Base-by-base conservation (phyloP, 92 coral and sea anemone genomes). In the Epizoanthus ramosus region DNA sequence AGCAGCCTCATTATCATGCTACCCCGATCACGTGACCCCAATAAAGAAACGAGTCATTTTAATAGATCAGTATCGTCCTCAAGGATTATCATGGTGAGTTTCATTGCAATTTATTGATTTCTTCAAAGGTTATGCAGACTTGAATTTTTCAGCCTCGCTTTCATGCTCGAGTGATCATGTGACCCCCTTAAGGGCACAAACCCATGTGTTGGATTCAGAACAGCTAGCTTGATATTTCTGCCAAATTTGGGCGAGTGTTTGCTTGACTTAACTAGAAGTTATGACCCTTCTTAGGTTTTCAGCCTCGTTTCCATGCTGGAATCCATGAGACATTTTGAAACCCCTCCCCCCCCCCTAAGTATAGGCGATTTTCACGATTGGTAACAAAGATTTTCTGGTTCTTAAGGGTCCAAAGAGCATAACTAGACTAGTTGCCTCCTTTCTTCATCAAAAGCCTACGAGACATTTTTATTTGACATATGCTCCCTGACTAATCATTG, bases 121-220 rank as follows among this genome's bases (percentile, higher is more conserved):
- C 24, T 50, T 67, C 21, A 81, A 73, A 53, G 23, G 77, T 68
- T 68, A 68, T 45, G 66, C 61, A 9, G 60, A 68, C 77, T 72
- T 37, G 31, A 14, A 84, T 84, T 74, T 84, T 75, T 41, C n/a
- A 74, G 87, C 87, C 75, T 74, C 75, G n/a, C n/a, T n/a, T n/a
- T n/a, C n/a, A n/a, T n/a, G n/a, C n/a, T n/a, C n/a, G n/a, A n/a
- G n/a, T n/a, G n/a, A n/a, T n/a, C n/a, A n/a, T n/a, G n/a, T n/a
- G n/a, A n/a, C n/a, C n/a, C n/a, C n/a, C n/a, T n/a, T n/a, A n/a
- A n/a, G n/a, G n/a, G n/a, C n/a, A n/a, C n/a, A n/a, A n/a, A n/a
- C n/a, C n/a, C n/a, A n/a, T n/a, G n/a, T n/a, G n/a, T n/a, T n/a
- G n/a, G n/a, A n/a, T n/a, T n/a, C n/a, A n/a, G n/a, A n/a, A n/a